phyloP scores from a whole-genome alignment of 1,140 invertebrate species.

The Micrasema minimum region DNA sequence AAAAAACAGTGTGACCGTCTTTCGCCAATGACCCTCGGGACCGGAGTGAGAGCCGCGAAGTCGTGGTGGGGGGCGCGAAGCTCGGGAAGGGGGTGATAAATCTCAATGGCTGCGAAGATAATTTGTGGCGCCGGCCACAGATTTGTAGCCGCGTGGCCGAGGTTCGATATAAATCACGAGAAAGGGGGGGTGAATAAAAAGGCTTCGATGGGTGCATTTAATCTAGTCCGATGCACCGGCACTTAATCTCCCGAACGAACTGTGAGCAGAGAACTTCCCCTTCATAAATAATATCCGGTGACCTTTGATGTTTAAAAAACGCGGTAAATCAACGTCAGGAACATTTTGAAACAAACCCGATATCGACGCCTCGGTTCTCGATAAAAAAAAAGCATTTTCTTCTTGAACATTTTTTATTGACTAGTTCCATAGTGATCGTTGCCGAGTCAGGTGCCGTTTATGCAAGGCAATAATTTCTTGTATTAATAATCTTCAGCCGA shows the following conservation, averaged over 20 bases:
- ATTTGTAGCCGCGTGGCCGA: conserved; percentile 50
- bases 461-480: no score
- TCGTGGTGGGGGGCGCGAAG: not conserved
- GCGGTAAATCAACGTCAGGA: conserved; percentile 11
- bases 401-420: no score
- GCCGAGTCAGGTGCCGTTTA: no score
- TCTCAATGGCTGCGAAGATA: conserved; percentile 44
- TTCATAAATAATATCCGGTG: conserved; percentile 9
- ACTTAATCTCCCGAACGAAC: conserved; percentile 22
- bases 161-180: conserved; percentile 50
- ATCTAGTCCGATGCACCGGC: conserved; percentile 26
- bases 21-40: conserved; percentile 1
- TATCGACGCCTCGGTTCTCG: no score
- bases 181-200: conserved; percentile 24
- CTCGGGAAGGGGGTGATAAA: conserved; percentile 39
- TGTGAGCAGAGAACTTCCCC: not conserved
- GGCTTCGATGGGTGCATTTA: conserved; percentile 21
- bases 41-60: no score
- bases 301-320: conserved; percentile 5
- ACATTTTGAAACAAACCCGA: no score
- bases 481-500: no score
- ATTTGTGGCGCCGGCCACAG: conserved; percentile 51
- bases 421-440: no score
- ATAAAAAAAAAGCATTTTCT: no score
- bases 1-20: no score